Base-by-base conservation (phyloP, 2,888 invertebrate genomes). In the Scaptomyza tumidula region DNA sequence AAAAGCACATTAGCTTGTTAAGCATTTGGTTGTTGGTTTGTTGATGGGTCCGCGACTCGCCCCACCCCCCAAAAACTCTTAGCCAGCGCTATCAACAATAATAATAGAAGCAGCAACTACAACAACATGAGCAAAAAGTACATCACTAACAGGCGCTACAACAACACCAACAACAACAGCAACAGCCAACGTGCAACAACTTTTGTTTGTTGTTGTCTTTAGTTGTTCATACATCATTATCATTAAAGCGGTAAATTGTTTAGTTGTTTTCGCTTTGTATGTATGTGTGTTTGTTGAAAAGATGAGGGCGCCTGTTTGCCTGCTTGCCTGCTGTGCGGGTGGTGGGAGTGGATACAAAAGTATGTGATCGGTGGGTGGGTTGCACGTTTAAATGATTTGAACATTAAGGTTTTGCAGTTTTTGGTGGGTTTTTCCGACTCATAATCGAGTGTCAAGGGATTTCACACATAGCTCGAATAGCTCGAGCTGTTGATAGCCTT, bases 201-300 rank as follows among this genome's bases (percentile, higher is more conserved):
- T 71, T 72, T 68, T 77, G 75, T 16, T 41, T 41, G 78, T 77
- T 83, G 84, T 79, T 86, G 81, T 73, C 84, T 77, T 83, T 86
- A 71, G 79, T 77, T 86, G 83, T 86, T 83, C 86, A 86, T 83
- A 83, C 86, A 83, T 83, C 83, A 86, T 83, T 83, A 83, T 86
- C 86, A 83, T 86, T 86, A 86, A 86, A 86, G 84, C 86, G 86
- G 81, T 86, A 84, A 83, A 83, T 83, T 86, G 84, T 81, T 84
- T 80, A 78, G 86, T 86, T 84, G 72, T 70, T 66, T 77, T 70
- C 64, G 52, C 63, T 19, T 57, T 39, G 39, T 29, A 27, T 9
- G 14, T 39, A 0, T 37, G 50, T 24, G 24, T 55, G 41, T 19
- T 27, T 43, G 41, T 56, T 16, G 39, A 48, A 45, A 33, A 50